Conservation (phyloP, 2,888 invertebrate genomes). For the Xestia ashworthii region DNA sequence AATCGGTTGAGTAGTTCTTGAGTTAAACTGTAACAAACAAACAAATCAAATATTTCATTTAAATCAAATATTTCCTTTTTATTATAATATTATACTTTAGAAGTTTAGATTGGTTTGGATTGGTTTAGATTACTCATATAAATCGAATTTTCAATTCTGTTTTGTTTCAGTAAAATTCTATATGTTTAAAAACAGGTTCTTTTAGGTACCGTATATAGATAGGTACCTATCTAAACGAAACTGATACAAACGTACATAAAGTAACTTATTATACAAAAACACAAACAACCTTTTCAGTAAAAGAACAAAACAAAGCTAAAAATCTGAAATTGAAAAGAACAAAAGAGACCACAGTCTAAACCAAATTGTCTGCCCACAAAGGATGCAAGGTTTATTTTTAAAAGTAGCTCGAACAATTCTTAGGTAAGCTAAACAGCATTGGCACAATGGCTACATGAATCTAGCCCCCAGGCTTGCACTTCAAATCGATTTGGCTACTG, state of each 20-base stretch:
- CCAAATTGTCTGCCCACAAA: constrained; percentile 73
- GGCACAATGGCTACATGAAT: constrained; percentile 73
- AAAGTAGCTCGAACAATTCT: constrained; percentile 74
- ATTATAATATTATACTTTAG: no score
- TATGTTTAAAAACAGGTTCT: not conserved
- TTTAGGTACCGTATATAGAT: not conserved
- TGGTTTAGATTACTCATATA: no score
- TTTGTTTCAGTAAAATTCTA: not conserved
- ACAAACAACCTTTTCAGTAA: constrained; percentile 13
- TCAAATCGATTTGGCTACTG: constrained; percentile 81
- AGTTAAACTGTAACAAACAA: no score
- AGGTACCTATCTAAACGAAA: not conserved
- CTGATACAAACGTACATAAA: not conserved
- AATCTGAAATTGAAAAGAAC: constrained; percentile 62
- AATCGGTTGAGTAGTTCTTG: no score
- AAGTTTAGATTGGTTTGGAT: no score
- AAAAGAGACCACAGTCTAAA: constrained; percentile 62
- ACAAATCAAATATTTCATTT: no score
- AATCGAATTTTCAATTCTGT: not conserved
- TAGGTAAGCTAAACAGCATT: constrained; percentile 76
- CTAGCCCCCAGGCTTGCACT: constrained; percentile 72
- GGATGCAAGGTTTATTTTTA: constrained; percentile 73
- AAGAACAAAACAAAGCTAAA: constrained; percentile 45
- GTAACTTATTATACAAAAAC: constrained; percentile 21
- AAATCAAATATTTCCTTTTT: no score